A percentile compares a stretch with the other conserved stretches of the same genome.
These are phyloP conservation scores for Heterotilapia buettikoferi DNA, from an alignment of 2,113 vertebrate species.

Conservation along the genomic window DNA sequence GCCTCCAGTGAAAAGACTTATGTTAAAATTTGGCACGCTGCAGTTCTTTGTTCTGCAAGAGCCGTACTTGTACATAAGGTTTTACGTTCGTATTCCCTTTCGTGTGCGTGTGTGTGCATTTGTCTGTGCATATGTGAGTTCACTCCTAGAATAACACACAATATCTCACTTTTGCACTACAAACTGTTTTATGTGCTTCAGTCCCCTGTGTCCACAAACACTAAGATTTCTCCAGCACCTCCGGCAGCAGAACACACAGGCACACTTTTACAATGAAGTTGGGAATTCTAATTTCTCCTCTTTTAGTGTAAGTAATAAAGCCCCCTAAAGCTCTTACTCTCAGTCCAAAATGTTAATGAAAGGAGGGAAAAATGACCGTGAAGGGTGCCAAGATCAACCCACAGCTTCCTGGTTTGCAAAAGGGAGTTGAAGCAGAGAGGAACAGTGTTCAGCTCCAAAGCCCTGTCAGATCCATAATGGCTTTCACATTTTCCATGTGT, in stretches of 20 bases:
- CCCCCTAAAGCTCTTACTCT: slow-evolving; percentile 77
- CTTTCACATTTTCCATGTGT: slow-evolving; percentile 75
- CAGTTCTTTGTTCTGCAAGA: slow-evolving; percentile 13
- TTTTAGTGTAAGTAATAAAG: slow-evolving; percentile 76
- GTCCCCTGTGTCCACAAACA: not conserved
- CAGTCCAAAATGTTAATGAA: slow-evolving; percentile 82
- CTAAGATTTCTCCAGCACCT: slow-evolving; percentile 23
- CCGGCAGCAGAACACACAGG: slow-evolving; percentile 45
- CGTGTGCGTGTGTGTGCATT: not conserved
- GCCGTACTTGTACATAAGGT: not conserved
- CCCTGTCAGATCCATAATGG: slow-evolving; percentile 78
- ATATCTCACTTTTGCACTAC: not conserved
- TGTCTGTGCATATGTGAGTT: not conserved
- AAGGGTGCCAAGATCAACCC: slow-evolving; percentile 85
- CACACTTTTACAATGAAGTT: slow-evolving; percentile 80
- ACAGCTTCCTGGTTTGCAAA: slow-evolving; percentile 84
- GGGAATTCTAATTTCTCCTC: slow-evolving; percentile 76
- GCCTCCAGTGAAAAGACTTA: not conserved
- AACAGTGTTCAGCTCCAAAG: slow-evolving; percentile 62
- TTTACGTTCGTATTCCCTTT: not conserved
- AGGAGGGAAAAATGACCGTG: slow-evolving; percentile 57
- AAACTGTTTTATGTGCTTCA: not conserved
- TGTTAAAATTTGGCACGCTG: slow-evolving; percentile 8
- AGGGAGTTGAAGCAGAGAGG: slow-evolving; percentile 67
- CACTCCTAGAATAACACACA: not conserved